phyloP scores from a whole-genome alignment of 2,113 vertebrate genomes.

The Isichthys henryi region DNA sequence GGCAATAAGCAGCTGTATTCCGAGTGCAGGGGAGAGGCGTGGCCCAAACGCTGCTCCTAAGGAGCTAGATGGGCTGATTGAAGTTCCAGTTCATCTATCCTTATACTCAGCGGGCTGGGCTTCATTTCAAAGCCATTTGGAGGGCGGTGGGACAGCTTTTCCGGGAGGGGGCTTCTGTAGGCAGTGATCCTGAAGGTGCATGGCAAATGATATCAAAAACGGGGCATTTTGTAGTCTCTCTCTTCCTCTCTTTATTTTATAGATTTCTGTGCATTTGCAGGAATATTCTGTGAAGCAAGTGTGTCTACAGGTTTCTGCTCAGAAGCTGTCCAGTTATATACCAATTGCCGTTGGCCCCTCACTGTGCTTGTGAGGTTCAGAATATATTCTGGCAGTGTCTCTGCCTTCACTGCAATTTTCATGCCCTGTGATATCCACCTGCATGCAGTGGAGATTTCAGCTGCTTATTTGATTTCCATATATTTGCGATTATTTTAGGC shows the following conservation, averaged over 20 bases:
- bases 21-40: neutral
- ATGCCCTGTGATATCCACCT: neutral
- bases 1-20: neutral
- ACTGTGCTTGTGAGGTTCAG: neutral
- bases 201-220: conserved; percentile 6
- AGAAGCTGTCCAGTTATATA: neutral
- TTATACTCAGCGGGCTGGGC: neutral
- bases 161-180: neutral
- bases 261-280: neutral
- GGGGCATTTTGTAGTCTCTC: neutral
- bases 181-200: neutral
- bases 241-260: neutral
- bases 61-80: neutral
- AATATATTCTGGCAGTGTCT: neutral
- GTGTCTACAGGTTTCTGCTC: neutral
- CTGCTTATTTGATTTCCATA: neutral
- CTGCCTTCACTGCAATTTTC: neutral
- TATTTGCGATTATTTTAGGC: neutral
- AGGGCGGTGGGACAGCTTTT: neutral
- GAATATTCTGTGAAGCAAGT: neutral
- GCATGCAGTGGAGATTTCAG: neutral
- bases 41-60: neutral
- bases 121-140: neutral
- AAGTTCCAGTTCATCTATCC: neutral
- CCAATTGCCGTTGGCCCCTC: neutral